Evolutionary conservation across 1,140 invertebrate species (phyloP).

Genomic region (Halesus radiatus): DNA sequence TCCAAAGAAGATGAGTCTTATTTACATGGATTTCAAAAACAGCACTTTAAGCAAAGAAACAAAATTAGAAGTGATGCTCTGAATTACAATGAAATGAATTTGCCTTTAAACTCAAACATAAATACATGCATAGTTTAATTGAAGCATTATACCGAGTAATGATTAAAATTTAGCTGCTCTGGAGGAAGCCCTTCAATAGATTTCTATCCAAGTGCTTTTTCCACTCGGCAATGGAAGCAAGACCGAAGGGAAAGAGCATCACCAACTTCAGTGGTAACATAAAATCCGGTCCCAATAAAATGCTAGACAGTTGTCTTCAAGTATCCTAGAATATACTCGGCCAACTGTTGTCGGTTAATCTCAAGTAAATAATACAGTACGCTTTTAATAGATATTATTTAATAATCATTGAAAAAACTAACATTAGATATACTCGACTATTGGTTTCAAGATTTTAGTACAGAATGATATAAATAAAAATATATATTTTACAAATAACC

Average conservation of each 20-base stretch:
- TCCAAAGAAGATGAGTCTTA: too few species aligned
- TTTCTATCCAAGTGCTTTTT: too few species aligned
- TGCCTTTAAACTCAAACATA: slow-evolving; percentile 6
- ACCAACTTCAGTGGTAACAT: too few species aligned
- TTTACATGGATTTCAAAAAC: too few species aligned
- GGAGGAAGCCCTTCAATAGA: too few species aligned
- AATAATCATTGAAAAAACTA: slow-evolving; percentile 35
- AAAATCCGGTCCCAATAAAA: slow-evolving; percentile 24
- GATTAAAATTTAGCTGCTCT: slow-evolving; percentile 34
- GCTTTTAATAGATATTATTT: slow-evolving; percentile 15
- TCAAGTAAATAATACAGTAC: slow-evolving; percentile 34
- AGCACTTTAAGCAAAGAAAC: neutral
- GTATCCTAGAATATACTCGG: slow-evolving; percentile 13
- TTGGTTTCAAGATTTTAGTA: slow-evolving; percentile 35
- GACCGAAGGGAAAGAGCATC: too few species aligned
- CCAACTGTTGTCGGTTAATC: slow-evolving; percentile 29
- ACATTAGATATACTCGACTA: slow-evolving; percentile 35
- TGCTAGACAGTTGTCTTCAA: slow-evolving; percentile 30
- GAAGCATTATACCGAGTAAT: slow-evolving; percentile 20
- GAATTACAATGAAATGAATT: slow-evolving; percentile 10
- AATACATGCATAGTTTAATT: slow-evolving; percentile 25
- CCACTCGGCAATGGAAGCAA: too few species aligned
- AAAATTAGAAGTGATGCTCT: neutral
- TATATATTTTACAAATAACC: slow-evolving; percentile 52
- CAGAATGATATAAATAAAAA: slow-evolving; percentile 39